Evolutionary conservation across 1,140 invertebrate species (phyloP).

Genomic region (Drosophila grimshawi): DNA sequence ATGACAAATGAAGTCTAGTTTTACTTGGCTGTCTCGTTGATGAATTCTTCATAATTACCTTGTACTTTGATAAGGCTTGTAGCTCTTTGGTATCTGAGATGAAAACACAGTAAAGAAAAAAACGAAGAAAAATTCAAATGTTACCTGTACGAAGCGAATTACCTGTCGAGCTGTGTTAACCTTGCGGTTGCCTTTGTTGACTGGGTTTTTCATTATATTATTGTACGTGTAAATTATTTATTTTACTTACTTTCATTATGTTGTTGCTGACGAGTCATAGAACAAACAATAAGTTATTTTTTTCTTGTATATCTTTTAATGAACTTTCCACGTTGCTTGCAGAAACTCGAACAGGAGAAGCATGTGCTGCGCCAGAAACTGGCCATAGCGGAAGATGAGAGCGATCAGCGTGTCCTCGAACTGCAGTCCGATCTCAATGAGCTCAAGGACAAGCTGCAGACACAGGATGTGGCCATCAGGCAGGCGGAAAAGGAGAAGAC

Average conservation of each 20-base stretch:
- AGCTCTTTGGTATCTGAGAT: slow-evolving; percentile 3
- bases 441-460: slow-evolving; percentile 88
- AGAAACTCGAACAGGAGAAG: slow-evolving; percentile 97
- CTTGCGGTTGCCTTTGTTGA: slow-evolving; percentile 65
- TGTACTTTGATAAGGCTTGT: slow-evolving; percentile 18
- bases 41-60: slow-evolving; percentile 38
- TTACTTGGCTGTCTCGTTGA: not conserved
- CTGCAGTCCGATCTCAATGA: slow-evolving; percentile 94
- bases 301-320: slow-evolving; percentile 43
- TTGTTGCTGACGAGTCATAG: slow-evolving; percentile 63
- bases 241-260: slow-evolving; percentile 72
- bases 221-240: slow-evolving; percentile 67
- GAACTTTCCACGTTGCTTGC: slow-evolving; percentile 73
- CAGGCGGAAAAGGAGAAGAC: slow-evolving; percentile 92
- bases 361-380: slow-evolving; percentile 93
- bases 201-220: slow-evolving; percentile 2
- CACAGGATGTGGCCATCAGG: slow-evolving; percentile 85
- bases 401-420: slow-evolving; percentile 94
- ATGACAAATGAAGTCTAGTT: not conserved
- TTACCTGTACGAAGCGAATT: slow-evolving; percentile 32
- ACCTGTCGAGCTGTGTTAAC: slow-evolving; percentile 54
- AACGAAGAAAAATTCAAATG: slow-evolving; percentile 65
- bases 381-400: slow-evolving; percentile 93
- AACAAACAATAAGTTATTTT: slow-evolving; percentile 57
- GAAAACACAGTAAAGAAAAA: slow-evolving; percentile 2